Base-by-base conservation (phyloP, 2,888 invertebrate species). In the Oscheius myriophilus region DNA sequence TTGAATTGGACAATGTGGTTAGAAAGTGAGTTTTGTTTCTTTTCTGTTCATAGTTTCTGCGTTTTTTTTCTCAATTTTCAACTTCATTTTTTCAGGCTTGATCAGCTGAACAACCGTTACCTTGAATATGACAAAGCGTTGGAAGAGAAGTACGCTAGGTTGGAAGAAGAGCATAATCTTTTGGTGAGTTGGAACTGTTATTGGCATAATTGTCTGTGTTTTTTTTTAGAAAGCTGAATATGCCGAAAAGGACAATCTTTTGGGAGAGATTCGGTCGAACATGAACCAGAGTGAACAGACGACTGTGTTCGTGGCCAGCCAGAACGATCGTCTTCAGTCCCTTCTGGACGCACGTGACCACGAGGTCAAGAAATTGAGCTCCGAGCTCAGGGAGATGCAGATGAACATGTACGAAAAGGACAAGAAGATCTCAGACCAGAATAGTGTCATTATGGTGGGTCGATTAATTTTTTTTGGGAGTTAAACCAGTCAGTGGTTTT, bases 261-360 rank as follows among this genome's bases (percentile, higher is more conserved):
- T 61, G 26, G 14, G n/a, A 21, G 61, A 61, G 16, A n/a, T 61
- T 11, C 61, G 49, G 9, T 26, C 46, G 18, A 61, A 61, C 49
- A 49, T 61, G 14, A 26, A 33, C 33, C 46, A 49, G 7, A 49
- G 49, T 39, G 61, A 61, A 26, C 49, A 61, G 21, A 61, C 61
- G 18, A 61, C 61, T 33, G 63, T 52, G 16, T 63, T 52, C 23
- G 67, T 77, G 39, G 77, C 74, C 49, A 46, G 69, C 68, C 74
- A 77, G 54, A 79, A 79, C 70, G 67, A 72, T 21, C 59, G 71
- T 33, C 66, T 80, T 39, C 70, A 73, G 51, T 72, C 75, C 43
- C 67, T 74, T 21, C 54, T 80, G 46, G 76, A 78, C 42, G 72
- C 69, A 57, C 75, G 73, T 26, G 75, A 78, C 57, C 67, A 62